Evolutionary conservation across 2,797 vertebrate genomes (phyloP).

Genomic region (Nannoperca obscura): DNA sequence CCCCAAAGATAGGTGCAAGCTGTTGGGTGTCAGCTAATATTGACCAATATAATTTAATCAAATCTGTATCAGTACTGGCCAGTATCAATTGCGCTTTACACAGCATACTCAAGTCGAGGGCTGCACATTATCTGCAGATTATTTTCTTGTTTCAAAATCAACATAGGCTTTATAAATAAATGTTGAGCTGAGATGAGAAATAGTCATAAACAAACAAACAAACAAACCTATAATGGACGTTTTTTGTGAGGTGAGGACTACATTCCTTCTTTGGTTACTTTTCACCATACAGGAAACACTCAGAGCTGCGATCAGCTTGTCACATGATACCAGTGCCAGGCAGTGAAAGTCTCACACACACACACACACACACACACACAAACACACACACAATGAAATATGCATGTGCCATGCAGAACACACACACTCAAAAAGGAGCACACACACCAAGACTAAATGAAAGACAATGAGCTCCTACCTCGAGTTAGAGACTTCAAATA

Average conservation of each 20-base stretch:
- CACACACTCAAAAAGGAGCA: background rate
- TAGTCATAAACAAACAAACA: too few relatives aligned
- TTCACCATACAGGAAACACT: constrained; percentile 17
- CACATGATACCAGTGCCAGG: constrained; percentile 39
- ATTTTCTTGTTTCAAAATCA: background rate
- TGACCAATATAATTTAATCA: background rate
- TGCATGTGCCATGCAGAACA: background rate
- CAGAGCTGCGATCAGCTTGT: constrained; percentile 1
- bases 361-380: background rate
- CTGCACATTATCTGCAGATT: background rate
- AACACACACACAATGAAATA: too few relatives aligned
- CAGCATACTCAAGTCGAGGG: background rate
- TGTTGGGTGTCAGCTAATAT: background rate
- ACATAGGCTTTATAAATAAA: too few relatives aligned
- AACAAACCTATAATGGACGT: too few relatives aligned
- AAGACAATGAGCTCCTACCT: background rate
- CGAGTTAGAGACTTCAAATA: background rate
- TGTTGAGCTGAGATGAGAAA: too few relatives aligned
- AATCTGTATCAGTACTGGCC: background rate
- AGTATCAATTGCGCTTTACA: background rate
- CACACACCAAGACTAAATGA: background rate
- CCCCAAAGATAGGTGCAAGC: background rate
- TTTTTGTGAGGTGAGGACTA: too few relatives aligned
- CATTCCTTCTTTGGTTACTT: background rate
- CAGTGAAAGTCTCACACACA: constrained; percentile 28